Evolutionary conservation across 2,113 vertebrate species (phyloP).

Genomic region (Grantiella picta): DNA sequence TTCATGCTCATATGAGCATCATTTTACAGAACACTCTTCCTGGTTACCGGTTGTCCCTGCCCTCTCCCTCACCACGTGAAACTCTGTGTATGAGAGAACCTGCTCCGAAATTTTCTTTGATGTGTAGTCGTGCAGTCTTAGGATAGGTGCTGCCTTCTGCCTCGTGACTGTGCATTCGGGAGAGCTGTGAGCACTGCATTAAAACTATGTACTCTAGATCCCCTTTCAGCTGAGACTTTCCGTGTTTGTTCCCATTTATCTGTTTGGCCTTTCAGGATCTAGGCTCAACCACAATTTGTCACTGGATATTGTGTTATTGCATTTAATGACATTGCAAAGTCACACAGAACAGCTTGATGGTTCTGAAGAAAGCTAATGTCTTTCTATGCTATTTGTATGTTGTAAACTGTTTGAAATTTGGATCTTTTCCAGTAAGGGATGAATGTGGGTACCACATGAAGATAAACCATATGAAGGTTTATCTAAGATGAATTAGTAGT

Average conservation of each 20-base stretch:
- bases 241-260: neutral
- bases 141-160: neutral
- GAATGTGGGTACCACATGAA: neutral
- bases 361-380: neutral
- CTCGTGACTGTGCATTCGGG: rapidly evolving
- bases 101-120: neutral
- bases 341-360: neutral
- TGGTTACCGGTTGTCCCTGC: neutral
- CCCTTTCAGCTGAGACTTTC: neutral
- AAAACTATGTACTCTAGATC: neutral
- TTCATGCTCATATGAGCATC: neutral
- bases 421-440: neutral
- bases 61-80: neutral
- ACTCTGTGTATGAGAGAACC: neutral
- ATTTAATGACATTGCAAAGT: neutral
- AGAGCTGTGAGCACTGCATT: neutral
- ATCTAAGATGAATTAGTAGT: neutral
- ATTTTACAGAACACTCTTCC: neutral
- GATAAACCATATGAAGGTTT: neutral
- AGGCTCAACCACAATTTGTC: neutral
- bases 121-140: neutral
- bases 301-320: neutral
- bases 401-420: neutral
- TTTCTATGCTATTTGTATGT: neutral
- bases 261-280: neutral